Evolutionary conservation across 2,888 invertebrate species (phyloP).

Genomic region (Biston betularia): DNA sequence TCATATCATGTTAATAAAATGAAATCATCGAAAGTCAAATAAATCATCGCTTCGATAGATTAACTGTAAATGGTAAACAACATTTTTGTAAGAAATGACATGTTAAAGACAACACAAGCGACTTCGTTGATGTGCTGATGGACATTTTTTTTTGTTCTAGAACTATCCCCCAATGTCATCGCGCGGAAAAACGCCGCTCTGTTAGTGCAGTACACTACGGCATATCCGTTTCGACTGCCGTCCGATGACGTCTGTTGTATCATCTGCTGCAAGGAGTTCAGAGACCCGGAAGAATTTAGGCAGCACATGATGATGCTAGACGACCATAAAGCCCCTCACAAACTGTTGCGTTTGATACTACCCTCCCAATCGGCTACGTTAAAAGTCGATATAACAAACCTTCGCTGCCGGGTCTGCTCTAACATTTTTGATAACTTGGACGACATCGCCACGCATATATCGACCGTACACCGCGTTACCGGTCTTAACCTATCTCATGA

Average conservation of each 20-base stretch:
- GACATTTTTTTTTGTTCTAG: conserved; percentile 63
- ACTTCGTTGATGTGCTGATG: conserved; percentile 21
- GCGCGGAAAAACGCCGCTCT: conserved; percentile 56
- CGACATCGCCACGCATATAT: conserved; percentile 53
- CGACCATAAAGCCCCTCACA: conserved; percentile 39
- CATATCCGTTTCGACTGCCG: conserved; percentile 61
- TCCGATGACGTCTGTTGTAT: conserved; percentile 27
- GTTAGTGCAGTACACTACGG: conserved; percentile 56
- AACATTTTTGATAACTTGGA: conserved; percentile 46
- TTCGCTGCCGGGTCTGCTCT: conserved; percentile 54
- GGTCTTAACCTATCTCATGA: conserved; percentile 48
- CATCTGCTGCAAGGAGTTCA: conserved; percentile 54
- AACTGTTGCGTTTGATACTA: conserved; percentile 20
- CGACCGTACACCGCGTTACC: conserved; percentile 33
- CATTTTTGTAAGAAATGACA: not conserved
- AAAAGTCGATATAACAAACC: conserved; percentile 46
- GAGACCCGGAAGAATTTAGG: conserved; percentile 53
- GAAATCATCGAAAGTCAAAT: not conserved
- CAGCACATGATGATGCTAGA: conserved; percentile 53
- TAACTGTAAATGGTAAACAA: too few species aligned
- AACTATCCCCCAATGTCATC: conserved; percentile 51
- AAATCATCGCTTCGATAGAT: too few species aligned
- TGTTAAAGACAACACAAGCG: conserved; percentile 4
- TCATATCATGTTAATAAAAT: not conserved
- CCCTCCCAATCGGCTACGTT: conserved; percentile 23